Evolutionary conservation across 30 jellyfish, hydroid and myxozoan genomes (phyloP), one percentile per base, ranked within the genome.

Genomic region (Hydractinia symbiolongicarpus): DNA sequence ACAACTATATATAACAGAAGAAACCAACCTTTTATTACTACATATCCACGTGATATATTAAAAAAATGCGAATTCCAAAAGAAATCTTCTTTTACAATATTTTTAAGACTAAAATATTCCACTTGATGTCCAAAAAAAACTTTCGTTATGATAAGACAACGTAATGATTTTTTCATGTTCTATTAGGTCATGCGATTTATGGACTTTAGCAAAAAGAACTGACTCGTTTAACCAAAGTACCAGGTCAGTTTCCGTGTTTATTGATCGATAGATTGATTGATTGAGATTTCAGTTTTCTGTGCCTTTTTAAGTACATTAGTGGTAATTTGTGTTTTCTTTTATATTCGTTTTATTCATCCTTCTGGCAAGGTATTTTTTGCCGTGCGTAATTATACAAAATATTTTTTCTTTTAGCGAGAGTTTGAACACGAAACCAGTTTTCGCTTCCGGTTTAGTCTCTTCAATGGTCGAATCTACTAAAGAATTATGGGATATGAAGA

Each of bases 401-500:
- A n/a, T 15, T 77, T 56, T 54, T 58, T 53, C 20, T 67, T 82
- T 52, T 50, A 85, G 95, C 55, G 92, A 85, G n/a, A 55, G 55
- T 4, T 44, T 77, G 56, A 57, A 81, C 5, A 85, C 82, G 40
- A 79, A 85, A 16, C 86, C 73, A 16, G 61, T 90, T 14, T 85
- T 66, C 66, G 94, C 96, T 4, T 85, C 97, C 2, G 56, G 78
- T 15, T 61, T 81, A 8, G 94, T 90, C 10, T 84, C 95, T 10
- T 83, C 90, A 71, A 75, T 90, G 73, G 83, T 90, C 64, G 97
- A 90, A 30, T 84, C 97, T 10, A 67, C 87, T 62, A 90, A 85
- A 85, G 97, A 88, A 84, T 73, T 90, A 55, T 84, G 91, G 88
- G 89, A 85, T 55, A 81, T 90, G 55, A 81, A 90, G 53, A 84